Evolutionary conservation across 2,888 invertebrate species (phyloP), one percentile per base, ranked within the genome.

Genomic region (Eurois occulta): DNA sequence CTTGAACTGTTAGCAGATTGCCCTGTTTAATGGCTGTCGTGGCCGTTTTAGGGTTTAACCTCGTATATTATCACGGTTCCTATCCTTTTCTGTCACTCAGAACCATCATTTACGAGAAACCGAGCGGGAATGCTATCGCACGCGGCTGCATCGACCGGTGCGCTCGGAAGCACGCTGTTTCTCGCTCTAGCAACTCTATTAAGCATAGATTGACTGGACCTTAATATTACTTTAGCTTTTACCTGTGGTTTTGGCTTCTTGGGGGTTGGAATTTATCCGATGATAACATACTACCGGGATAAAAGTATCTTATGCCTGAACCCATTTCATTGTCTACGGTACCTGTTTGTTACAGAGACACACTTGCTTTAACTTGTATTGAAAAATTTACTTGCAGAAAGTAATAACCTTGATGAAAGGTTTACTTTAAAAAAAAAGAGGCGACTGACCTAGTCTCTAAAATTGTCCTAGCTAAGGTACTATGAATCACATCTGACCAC

Each of bases 241-340:
- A 11, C 4, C 1, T 11, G 2, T 0, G n/a, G n/a, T 1, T n/a
- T 55, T 13, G n/a, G 11, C n/a, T n/a, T 11, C 11, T 1, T n/a
- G n/a, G 5, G 11, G n/a, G 11, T 55, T 52, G 18, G 48, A 21
- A 21, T 48, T 48, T 48, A 21, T 21, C 8, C 8, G 0, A 21
- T 2, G 1, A 8, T 0, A 48, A 24, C 24, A 24, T 48, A 24
- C 24, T 24, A 3, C 24, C 10, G 24, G 48, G 8, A 10, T 52
- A 24, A 24, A 52, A 24, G 24, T 52, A 52, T 52, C 43, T 3
- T 43, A 43, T 43, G 13, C n/a, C 52, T 1, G 0, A 0, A 52
- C 48, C n/a, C 5, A 11, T 55, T 28, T 6, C 13, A 16, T 7
- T 58, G 16, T 6, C n/a, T n/a, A n/a, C n/a, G n/a, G 2, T 58